These are phyloP conservation scores for Brenthis hecate DNA, from an alignment of 2,888 invertebrate species.

Conservation along the genomic window DNA sequence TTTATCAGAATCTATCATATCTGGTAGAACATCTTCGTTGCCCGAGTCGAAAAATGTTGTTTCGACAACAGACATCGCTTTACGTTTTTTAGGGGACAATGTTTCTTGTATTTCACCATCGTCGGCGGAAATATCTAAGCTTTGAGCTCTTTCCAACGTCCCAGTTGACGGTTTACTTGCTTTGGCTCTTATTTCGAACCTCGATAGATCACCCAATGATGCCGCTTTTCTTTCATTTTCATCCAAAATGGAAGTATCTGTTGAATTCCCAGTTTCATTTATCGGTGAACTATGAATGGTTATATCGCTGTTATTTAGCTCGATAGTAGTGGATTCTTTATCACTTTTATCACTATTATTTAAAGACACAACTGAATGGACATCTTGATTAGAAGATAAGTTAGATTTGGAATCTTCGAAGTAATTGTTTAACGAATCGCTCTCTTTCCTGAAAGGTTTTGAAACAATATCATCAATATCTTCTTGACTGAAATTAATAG, in stretches of 20 bases:
- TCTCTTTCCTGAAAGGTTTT: conserved; percentile 76
- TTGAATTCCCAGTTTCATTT: conserved; percentile 72
- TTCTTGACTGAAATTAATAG: conserved; percentile 74
- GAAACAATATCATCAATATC: conserved; percentile 80
- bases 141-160: conserved; percentile 89
- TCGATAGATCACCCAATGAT: conserved; percentile 89
- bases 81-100: conserved; percentile 84
- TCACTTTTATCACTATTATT: conserved; percentile 78
- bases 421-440: conserved; percentile 74
- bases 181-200: conserved; percentile 79
- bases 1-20: conserved; percentile 71
- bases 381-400: conserved; percentile 73
- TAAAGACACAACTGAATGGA: conserved; percentile 70
- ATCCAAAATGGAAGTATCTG: conserved; percentile 74
- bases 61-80: conserved; percentile 83
- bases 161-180: conserved; percentile 77
- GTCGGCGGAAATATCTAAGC: conserved; percentile 87
- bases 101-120: conserved; percentile 73
- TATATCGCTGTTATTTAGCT: conserved; percentile 88
- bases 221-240: conserved; percentile 88
- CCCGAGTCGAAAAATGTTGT: conserved; percentile 71
- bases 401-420: conserved; percentile 76
- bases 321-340: conserved; percentile 85
- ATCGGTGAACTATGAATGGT: conserved; percentile 87
- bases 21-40: conserved; percentile 68